phyloP scores from a whole-genome alignment of 2,888 invertebrate species.

The Adelognathus sp. region DNA sequence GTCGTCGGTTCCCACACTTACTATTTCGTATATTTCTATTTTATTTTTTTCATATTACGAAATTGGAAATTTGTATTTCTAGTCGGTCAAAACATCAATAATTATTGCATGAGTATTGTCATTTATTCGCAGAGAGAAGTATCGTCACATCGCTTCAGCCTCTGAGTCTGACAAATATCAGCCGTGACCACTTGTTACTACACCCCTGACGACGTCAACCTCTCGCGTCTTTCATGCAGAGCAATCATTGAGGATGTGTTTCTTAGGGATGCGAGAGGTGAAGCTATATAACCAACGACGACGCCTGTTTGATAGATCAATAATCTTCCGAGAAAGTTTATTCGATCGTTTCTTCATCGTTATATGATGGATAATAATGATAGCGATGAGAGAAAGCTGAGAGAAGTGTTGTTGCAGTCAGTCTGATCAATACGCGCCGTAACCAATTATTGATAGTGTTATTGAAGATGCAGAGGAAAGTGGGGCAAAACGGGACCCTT shows the following conservation, averaged over 20 bases:
- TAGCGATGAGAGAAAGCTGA: neutral
- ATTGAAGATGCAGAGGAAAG: no score
- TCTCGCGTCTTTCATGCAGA: neutral
- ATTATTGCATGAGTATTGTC: neutral
- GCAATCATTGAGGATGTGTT: conserved; percentile 5
- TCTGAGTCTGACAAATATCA: neutral
- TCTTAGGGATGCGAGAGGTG: neutral
- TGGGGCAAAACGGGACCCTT: no score
- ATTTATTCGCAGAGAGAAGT: neutral
- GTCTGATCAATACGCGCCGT: neutral
- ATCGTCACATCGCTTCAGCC: neutral
- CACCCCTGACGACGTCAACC: conserved; percentile 26
- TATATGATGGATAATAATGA: neutral
- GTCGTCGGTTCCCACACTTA: neutral
- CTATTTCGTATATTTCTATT: neutral
- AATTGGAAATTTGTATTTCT: no score
- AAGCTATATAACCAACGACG: conserved; percentile 15
- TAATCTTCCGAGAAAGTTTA: conserved; percentile 6
- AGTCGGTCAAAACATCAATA: neutral
- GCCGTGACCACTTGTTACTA: conserved; percentile 21
- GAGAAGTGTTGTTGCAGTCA: neutral
- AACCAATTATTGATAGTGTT: no score
- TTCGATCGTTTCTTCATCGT: neutral
- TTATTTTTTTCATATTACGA: neutral
- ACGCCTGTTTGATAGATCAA: conserved; percentile 44